A percentile compares a stretch with the other conserved stretches of the same genome.
These are phyloP conservation scores for Petrophora chlorosata DNA, from an alignment of 2,888 invertebrate genomes.

Conservation along the genomic window DNA sequence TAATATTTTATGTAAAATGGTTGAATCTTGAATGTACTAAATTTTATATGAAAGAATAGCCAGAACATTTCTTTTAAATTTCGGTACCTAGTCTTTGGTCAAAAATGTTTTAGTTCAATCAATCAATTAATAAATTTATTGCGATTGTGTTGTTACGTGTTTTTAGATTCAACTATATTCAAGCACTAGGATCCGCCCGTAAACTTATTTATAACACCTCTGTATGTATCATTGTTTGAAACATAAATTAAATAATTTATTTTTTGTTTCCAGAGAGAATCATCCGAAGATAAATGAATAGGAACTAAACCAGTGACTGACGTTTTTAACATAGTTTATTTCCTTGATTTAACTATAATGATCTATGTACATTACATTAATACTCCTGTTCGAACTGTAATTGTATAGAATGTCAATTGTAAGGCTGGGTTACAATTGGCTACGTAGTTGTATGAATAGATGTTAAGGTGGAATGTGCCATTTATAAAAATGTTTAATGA, in stretches of 20 bases:
- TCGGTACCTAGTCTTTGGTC: too few species aligned
- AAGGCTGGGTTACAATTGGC: constrained; percentile 81
- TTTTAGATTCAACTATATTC: too few species aligned
- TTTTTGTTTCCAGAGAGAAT: constrained; percentile 64
- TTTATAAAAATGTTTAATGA: constrained; percentile 39
- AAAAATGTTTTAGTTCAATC: too few species aligned
- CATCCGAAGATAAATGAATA: constrained; percentile 61
- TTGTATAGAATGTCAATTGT: constrained; percentile 63
- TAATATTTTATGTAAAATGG: too few species aligned
- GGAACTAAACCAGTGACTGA: constrained; percentile 57
- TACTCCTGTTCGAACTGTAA: constrained; percentile 52
- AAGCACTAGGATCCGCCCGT: too few species aligned
- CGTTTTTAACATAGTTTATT: constrained; percentile 40
- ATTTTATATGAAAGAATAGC: too few species aligned
- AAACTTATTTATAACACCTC: too few species aligned
- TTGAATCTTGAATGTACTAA: too few species aligned
- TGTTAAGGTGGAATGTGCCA: constrained; percentile 67
- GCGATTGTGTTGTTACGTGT: too few species aligned
- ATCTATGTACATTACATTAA: constrained; percentile 49
- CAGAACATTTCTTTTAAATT: too few species aligned
- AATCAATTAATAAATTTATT: too few species aligned
- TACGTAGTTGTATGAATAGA: constrained; percentile 57
- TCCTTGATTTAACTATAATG: constrained; percentile 31
- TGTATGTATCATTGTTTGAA: not conserved
- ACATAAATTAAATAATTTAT: not conserved